Conservation (phyloP, 2,113 vertebrate species). For the Varanus salvator region DNA sequence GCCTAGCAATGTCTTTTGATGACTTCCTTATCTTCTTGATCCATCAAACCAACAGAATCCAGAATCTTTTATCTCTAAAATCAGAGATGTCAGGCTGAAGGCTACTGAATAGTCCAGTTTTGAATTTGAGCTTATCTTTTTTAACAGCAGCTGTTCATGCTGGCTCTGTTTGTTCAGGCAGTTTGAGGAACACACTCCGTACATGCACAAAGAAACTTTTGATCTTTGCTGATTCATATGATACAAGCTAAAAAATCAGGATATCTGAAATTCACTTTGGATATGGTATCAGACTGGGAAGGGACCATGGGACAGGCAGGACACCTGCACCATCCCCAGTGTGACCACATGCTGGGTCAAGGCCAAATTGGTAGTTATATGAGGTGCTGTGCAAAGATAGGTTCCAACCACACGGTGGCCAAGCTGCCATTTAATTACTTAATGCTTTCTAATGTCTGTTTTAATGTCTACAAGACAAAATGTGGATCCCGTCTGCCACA, state of each 20-base stretch:
- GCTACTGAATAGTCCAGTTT: neutral
- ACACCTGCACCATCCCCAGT: neutral
- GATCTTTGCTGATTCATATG: neutral
- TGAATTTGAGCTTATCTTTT: neutral
- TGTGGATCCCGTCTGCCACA: no score
- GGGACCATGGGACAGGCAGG: neutral
- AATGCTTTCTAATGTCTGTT: neutral
- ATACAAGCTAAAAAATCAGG: neutral
- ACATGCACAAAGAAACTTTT: neutral
- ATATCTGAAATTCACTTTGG: neutral
- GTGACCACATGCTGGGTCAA: neutral
- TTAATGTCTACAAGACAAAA: neutral
- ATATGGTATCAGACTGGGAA: neutral
- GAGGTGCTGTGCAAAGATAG: neutral
- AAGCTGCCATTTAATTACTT: neutral
- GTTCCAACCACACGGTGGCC: no score
- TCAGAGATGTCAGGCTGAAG: neutral
- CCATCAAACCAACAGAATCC: neutral
- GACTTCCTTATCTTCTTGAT: neutral
- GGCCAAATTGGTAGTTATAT: neutral
- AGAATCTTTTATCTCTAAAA: neutral
- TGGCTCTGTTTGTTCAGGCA: neutral
- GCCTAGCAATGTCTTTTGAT: neutral
- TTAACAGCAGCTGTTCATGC: neutral
- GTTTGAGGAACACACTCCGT: no score